Evolutionary conservation across 2,113 vertebrate species (phyloP).

Genomic region (Rhabdomys dilectus): DNA sequence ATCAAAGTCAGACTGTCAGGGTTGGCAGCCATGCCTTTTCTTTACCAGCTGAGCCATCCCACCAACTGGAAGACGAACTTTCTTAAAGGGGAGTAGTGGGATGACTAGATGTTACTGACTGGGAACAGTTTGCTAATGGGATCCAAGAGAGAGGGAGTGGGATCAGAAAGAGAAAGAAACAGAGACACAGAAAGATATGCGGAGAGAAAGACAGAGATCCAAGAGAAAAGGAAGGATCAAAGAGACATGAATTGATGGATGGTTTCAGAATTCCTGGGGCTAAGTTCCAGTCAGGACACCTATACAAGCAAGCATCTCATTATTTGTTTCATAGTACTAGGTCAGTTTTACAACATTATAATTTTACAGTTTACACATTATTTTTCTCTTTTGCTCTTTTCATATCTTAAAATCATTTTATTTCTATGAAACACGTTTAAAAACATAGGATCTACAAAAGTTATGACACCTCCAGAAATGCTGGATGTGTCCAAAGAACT

Average conservation of each 20-base stretch:
- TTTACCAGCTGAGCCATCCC: not conserved
- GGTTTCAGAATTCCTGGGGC: not conserved
- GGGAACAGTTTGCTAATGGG: not conserved
- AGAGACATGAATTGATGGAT: not conserved
- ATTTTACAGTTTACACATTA: not conserved
- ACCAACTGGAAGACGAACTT: not conserved
- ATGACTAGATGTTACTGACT: not conserved
- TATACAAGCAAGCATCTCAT: not conserved
- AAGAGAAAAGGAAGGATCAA: not conserved
- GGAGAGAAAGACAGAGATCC: not conserved
- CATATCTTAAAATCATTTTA: not conserved
- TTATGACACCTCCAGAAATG: not conserved
- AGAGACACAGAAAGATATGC: not conserved
- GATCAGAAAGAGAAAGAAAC: not conserved
- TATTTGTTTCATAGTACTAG: not conserved
- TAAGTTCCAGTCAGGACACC: not conserved
- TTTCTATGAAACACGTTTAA: constrained; percentile 34
- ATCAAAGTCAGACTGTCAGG: not conserved
- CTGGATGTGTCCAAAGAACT: not conserved
- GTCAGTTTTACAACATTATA: not conserved
- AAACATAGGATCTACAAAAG: not conserved
- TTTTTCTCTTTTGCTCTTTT: not conserved
- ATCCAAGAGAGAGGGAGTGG: not conserved
- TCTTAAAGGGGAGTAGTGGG: not conserved
- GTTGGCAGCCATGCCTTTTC: not conserved